These are phyloP conservation scores for Ischnus inquisitorius DNA, from an alignment of 2,888 invertebrate species.

Conservation along the genomic window DNA sequence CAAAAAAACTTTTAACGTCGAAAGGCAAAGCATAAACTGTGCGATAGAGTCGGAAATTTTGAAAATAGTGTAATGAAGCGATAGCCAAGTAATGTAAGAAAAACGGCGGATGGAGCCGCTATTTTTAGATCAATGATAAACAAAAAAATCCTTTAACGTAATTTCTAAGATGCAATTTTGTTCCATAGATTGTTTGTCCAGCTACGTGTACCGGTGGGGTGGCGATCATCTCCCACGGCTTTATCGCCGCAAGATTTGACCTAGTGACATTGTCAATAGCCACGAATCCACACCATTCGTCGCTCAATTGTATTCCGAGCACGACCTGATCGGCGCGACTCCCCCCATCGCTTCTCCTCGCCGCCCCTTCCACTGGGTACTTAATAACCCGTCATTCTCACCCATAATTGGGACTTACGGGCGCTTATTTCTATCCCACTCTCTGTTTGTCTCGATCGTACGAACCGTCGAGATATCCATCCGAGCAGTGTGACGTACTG, in stretches of 20 bases:
- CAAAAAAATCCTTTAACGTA: background rate
- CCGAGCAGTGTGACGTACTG: background rate
- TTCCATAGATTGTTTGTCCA: slow-evolving; percentile 51
- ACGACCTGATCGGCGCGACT: slow-evolving; percentile 43
- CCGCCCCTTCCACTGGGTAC: slow-evolving; percentile 35
- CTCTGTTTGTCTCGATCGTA: background rate
- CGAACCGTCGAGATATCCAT: background rate
- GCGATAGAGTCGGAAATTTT: too few species aligned
- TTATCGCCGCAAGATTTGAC: slow-evolving; percentile 60
- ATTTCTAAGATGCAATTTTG: slow-evolving; percentile 43
- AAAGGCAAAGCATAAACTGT: too few species aligned
- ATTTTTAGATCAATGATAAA: background rate
- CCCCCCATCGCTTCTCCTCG: background rate
- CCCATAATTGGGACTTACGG: slow-evolving; percentile 34
- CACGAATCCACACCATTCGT: slow-evolving; percentile 56
- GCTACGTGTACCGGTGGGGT: slow-evolving; percentile 18
- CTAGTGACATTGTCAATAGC: slow-evolving; percentile 68
- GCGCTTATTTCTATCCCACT: slow-evolving; percentile 14
- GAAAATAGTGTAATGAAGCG: too few species aligned
- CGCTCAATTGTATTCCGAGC: slow-evolving; percentile 64
- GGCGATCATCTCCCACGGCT: slow-evolving; percentile 44
- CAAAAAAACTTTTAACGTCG: too few species aligned
- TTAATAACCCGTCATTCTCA: slow-evolving; percentile 49
- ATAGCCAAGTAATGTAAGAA: background rate
- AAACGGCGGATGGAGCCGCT: background rate